Evolutionary conservation across 2,797 vertebrate species (phyloP), one percentile per base, ranked within the genome.

Genomic region (Crocodylus rhombifer): DNA sequence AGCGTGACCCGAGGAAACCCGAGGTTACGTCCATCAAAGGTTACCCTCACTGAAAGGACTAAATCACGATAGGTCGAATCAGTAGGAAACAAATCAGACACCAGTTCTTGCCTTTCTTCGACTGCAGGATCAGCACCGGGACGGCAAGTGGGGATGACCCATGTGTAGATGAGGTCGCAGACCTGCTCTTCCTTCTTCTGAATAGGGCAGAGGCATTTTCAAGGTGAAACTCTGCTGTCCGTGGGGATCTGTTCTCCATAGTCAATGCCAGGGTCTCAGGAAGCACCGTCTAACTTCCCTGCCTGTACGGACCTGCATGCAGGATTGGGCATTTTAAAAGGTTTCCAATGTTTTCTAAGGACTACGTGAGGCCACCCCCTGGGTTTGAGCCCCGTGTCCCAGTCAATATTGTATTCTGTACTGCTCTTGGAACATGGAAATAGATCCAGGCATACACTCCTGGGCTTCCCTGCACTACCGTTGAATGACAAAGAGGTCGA

Each of bases 391-490:
- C 60, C 18, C 17, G 16, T 11, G 33, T 51, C 57, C 77, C 30
- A 17, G 30, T 51, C 42, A 15, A 9, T 56, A 36, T 20, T 21
- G 30, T 61, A 78, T 78, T 61, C 36, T 78, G 74, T 3, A 64
- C 87, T 87, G 93, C 86, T 90, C 94, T 87, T 78, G 86, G 95
- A 96, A 91, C 94, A 93, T 69, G 90, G 92, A 88, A 90, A 91
- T 94, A 91, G 58, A 83, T 85, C 2, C 0, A 33, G 62, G 77
- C 1, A 21, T 94, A 92, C 10, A 25, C 4, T 18, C 61, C 79
- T 13, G 36, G 21, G 9, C 21, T 23, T 7, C 79, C 58, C 13
- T 61, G 25, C 15, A 6, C 28, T n/a, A 63, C 33, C 67, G 63
- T 76, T 94, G 92, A 91, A 94, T 91, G 90, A 76, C 69, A 80